Conservation (phyloP, 2,888 invertebrate genomes). For the Euproctis similis region DNA sequence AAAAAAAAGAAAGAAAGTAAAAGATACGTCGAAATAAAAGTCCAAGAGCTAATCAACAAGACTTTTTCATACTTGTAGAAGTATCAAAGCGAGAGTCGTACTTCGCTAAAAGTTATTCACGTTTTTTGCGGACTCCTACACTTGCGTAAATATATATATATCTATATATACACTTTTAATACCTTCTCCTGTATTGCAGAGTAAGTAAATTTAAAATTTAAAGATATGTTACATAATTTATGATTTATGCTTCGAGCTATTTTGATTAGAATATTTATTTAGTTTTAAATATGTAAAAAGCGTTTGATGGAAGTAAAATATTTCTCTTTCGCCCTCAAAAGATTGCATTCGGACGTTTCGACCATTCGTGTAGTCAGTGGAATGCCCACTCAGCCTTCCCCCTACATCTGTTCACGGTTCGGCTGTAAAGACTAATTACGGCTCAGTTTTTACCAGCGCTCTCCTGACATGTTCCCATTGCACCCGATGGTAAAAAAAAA, state of each 20-base stretch:
- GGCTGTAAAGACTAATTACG: constrained; percentile 63
- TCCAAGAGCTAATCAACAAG: constrained; percentile 58
- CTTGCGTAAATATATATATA: constrained; percentile 34
- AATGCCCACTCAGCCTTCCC: constrained; percentile 28
- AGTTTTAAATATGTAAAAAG: too few relatives aligned
- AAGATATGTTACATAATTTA: too few relatives aligned
- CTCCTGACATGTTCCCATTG: constrained; percentile 46
- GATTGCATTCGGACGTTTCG: constrained; percentile 35
- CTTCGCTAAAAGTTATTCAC: constrained; percentile 47
- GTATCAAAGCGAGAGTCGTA: constrained; percentile 53
- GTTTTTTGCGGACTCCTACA: constrained; percentile 31
- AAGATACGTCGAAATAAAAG: constrained; percentile 48
- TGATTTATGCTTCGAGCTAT: too few relatives aligned
- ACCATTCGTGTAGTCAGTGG: constrained; percentile 25
- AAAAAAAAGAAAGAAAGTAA: too few relatives aligned
- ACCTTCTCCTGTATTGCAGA: too few relatives aligned
- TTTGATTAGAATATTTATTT: too few relatives aligned
- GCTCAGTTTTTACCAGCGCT: constrained; percentile 53
- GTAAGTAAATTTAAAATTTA: too few relatives aligned
- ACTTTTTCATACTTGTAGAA: constrained; percentile 53
- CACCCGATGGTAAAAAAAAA: constrained; percentile 36
- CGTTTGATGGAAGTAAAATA: background rate
- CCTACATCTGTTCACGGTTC: constrained; percentile 53
- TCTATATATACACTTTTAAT: too few relatives aligned
- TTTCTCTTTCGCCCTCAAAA: background rate